phyloP scores from a whole-genome alignment of 2,797 vertebrate genomes.

The Anguilla megastoma region DNA sequence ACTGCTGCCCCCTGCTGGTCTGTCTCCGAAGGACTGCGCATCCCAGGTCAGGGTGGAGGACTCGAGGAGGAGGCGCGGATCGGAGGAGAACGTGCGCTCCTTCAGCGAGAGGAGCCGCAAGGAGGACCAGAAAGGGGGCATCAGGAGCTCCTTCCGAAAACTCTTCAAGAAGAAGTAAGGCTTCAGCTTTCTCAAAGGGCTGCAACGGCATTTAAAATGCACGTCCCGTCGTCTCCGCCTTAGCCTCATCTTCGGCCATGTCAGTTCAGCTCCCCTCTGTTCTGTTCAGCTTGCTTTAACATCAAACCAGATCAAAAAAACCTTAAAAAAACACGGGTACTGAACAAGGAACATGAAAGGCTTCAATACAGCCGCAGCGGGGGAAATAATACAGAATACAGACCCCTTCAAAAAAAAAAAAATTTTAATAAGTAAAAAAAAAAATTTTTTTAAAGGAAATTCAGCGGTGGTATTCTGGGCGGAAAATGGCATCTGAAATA shows the following conservation, averaged over 20 bases:
- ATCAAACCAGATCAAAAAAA: background rate
- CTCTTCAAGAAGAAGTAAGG: constrained; percentile 98
- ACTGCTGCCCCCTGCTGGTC: background rate
- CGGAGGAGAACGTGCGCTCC: constrained; percentile 71
- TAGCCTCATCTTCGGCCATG: background rate
- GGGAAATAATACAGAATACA: background rate
- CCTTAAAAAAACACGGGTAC: background rate
- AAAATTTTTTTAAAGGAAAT: background rate
- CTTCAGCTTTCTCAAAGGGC: background rate
- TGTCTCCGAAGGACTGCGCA: constrained; percentile 53
- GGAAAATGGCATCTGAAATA: background rate
- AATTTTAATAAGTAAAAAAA: background rate
- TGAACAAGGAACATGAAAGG: constrained; percentile 3
- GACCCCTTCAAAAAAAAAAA: background rate
- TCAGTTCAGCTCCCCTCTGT: background rate
- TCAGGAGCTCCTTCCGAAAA: constrained; percentile 96
- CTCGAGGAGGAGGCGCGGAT: constrained; percentile 70
- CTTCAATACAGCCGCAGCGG: background rate
- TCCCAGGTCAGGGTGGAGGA: constrained; percentile 70
- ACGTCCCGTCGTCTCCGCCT: too few species aligned
- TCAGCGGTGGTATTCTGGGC: background rate
- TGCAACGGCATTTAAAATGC: too few species aligned
- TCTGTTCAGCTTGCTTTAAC: background rate
- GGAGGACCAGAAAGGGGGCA: constrained; percentile 91
- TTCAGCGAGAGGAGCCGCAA: constrained; percentile 90